Conservation (phyloP, 2,797 vertebrate genomes). For the Sebastes matsubarae region DNA sequence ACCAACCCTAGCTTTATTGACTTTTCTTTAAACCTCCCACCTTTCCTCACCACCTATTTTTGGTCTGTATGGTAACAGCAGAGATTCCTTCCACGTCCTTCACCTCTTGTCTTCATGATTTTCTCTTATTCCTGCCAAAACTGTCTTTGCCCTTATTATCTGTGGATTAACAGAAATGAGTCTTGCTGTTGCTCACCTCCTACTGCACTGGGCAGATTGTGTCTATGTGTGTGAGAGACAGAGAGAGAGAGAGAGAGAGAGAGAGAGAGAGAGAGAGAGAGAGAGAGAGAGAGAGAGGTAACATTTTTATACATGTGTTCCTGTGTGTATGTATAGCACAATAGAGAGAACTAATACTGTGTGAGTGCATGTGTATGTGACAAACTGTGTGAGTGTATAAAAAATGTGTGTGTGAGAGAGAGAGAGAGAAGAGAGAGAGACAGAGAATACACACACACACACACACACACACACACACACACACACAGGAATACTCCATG, state of each 20-base stretch:
- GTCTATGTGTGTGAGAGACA: neutral
- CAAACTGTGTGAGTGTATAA: neutral
- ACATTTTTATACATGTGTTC: neutral
- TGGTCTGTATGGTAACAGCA: constrained; percentile 2
- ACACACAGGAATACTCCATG: neutral
- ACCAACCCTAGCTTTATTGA: no score
- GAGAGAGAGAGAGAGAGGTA: neutral
- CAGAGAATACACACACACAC: neutral
- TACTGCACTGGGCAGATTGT: neutral
- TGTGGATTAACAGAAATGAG: constrained; percentile 30
- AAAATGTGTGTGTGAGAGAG: neutral
- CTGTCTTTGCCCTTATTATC: constrained; percentile 5
- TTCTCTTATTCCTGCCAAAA: constrained; percentile 10
- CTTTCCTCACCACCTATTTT: neutral
- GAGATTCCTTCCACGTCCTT: constrained; percentile 12
- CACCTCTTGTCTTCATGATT: neutral
- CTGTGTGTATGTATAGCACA: neutral
- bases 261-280: neutral
- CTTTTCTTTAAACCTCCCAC: neutral
- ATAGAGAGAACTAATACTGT: neutral
- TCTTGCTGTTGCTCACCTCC: neutral
- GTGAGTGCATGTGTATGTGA: neutral
- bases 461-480: neutral
- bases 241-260: neutral
- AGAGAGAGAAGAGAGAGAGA: neutral